Percentiles rank a stretch among this genome's conserved stretches.
These are phyloP conservation scores for Trachops cirrhosus DNA, from an alignment of 2,797 vertebrate species.

Conservation along the genomic window DNA sequence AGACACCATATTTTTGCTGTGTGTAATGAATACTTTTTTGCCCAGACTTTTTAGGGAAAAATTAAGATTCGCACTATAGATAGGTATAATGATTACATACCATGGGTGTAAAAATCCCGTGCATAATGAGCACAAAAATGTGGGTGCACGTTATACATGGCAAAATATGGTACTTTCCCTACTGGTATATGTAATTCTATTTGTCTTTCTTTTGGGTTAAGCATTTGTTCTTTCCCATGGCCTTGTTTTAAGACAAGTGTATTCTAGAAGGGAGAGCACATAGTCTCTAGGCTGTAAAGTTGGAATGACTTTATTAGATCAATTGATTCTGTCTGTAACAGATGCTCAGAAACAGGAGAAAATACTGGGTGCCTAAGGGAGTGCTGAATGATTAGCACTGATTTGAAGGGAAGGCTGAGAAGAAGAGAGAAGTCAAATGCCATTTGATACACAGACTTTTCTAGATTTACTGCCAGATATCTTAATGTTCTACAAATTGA, in stretches of 20 bases:
- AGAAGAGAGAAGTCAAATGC: background rate
- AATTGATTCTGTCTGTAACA: background rate
- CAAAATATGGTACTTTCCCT: background rate
- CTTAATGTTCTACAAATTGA: background rate
- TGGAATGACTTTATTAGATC: conserved; percentile 47
- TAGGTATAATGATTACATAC: too few relatives aligned
- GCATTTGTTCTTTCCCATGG: background rate
- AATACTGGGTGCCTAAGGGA: conserved; percentile 14
- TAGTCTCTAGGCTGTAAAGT: conserved; percentile 5
- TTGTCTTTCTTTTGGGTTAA: background rate
- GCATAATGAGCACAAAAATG: too few relatives aligned
- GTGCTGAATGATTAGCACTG: background rate
- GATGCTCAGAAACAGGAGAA: conserved; percentile 13
- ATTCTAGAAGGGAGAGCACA: background rate
- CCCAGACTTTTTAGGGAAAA: too few relatives aligned
- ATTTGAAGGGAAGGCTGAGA: background rate
- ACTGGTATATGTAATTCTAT: background rate
- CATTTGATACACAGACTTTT: background rate
- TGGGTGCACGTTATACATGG: too few relatives aligned
- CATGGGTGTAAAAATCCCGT: too few relatives aligned
- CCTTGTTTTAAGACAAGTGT: conserved; percentile 40
- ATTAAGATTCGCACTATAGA: too few relatives aligned
- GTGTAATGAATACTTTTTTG: too few relatives aligned
- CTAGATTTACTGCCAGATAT: background rate
- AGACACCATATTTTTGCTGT: background rate